Base-by-base conservation (phyloP, 2,113 vertebrate genomes). In the Aramus guarauna region DNA sequence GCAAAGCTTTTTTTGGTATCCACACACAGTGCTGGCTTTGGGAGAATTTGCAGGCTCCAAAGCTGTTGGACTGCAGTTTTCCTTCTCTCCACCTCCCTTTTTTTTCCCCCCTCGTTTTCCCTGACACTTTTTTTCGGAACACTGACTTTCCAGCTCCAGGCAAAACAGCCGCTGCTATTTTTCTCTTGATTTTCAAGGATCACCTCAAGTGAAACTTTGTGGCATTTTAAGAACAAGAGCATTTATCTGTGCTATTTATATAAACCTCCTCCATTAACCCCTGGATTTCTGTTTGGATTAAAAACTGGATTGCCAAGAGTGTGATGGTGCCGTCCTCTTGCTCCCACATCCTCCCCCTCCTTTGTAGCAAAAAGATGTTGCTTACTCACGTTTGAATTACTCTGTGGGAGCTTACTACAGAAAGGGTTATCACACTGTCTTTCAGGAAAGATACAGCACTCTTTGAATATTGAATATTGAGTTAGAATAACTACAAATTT, bases 71-170 rank as follows among this genome's bases (percentile, higher is more conserved):
- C 50, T 92, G 84, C 90, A 67, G 48, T 68, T 92, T 77, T 37
- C 37, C 59, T 48, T 76, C 66, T 58, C 79, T 72, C 67, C n/a
- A 30, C 55, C 85, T 72, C 58, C 59, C 32, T 78, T 69, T 71
- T 77, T 55, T 79, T 11, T 6, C 66, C 37, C 76, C 50, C 55
- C 82, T 94, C 8, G 0, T 85, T 96, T 95, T 97, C 66, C 89
- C 78, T 88, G 92, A 53, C 92, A 77, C 95, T 92, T 81, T 95
- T 78, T 98, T 96, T 96, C 76, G 74, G 92, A 96, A 97, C 94
- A 96, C 88, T 97, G 97, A 94, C 86, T 98, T 96, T 92, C 86
- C 60, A 72, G 96, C 96, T 96, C 63, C 93, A 96, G 93, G 95
- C 90, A 52, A 97, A 97, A 94, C 77, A 96, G 82, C 71, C 80